Conservation (phyloP, 2,113 vertebrate species). For the Myotis yumanensis region DNA sequence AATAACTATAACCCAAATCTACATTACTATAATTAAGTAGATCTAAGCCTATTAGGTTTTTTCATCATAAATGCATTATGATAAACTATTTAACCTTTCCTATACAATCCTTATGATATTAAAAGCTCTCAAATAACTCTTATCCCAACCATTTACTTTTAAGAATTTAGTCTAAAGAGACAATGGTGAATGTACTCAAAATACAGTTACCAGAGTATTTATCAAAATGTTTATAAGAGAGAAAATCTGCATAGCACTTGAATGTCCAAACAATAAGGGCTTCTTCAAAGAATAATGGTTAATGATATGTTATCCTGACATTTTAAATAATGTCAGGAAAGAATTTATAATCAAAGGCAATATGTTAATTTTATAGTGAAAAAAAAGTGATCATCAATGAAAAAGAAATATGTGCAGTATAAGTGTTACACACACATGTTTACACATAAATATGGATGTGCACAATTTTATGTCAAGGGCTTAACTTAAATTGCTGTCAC, state of each 20-base stretch:
- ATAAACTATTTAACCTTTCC: not conserved
- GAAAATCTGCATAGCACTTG: not conserved
- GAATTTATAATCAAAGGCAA: not conserved
- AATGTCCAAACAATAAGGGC: not conserved
- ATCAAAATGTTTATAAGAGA: not conserved
- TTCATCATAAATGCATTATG: not conserved
- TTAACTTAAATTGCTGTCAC: not conserved
- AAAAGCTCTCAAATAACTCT: not conserved
- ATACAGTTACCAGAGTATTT: not conserved
- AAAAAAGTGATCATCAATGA: not conserved
- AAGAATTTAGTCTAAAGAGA: conserved; percentile 15
- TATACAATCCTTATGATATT: not conserved
- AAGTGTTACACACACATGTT: not conserved
- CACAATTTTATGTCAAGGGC: not conserved
- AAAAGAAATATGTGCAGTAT: not conserved
- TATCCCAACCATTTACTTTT: not conserved
- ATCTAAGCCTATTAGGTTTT: not conserved
- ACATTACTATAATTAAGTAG: not conserved
- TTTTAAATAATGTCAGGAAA: not conserved
- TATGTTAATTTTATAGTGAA: not conserved
- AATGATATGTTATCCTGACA: not conserved
- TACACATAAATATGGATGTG: not conserved
- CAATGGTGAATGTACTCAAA: not conserved
- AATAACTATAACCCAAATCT: not conserved
- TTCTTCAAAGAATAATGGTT: not conserved